Evolutionary conservation across 2,797 vertebrate genomes (phyloP), one percentile per base, ranked within the genome.

Genomic region (Megalops cyprinoides): DNA sequence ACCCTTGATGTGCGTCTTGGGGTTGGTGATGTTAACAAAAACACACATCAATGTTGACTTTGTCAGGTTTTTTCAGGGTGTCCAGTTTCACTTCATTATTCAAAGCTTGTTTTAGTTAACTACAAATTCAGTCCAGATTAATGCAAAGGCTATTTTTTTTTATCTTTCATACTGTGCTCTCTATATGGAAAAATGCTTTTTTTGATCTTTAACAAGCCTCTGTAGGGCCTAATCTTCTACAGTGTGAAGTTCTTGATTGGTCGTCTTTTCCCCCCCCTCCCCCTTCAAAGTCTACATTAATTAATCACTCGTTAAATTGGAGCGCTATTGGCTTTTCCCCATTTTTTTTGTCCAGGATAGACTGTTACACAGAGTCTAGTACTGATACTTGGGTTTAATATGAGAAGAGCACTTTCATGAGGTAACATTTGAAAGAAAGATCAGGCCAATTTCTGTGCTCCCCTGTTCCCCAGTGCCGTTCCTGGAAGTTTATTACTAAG

Each of bases 361-460:
- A 46, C 20, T 5, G 74, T 6, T 74, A 23, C 42, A 1, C 71
- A 10, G 48, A 53, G 37, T 10, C 23, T 69, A 51, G 7, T 51
- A 51, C 49, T 1, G 49, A 60, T 18, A 60, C 5, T 1, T 37
- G 9, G 31, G 3, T 10, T 42, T 42, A 23, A 25, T 25, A 60
- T 74, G 65, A 37, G 56, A 23, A 3, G 49, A 76, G 75, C 76
- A 9, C 4, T 87, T 86, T 85, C 79, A 83, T 28, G 28, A 48
- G 74, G 20, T 42, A 34, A 1, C 39, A 31, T 56, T 4, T 31
- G 7, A 20, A 2, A 28, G 37, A 31, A 42, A 39, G 74, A 25
- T n/a, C 6, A 31, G 74, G 65, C 51, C 15, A 18, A 37, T 77
- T 71, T 25, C 0, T 60, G 25, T 37, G 34, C n/a, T 23, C 23